These are phyloP conservation scores for Nasonia giraulti DNA, from an alignment of 1,140 invertebrate species.

Conservation along the genomic window DNA sequence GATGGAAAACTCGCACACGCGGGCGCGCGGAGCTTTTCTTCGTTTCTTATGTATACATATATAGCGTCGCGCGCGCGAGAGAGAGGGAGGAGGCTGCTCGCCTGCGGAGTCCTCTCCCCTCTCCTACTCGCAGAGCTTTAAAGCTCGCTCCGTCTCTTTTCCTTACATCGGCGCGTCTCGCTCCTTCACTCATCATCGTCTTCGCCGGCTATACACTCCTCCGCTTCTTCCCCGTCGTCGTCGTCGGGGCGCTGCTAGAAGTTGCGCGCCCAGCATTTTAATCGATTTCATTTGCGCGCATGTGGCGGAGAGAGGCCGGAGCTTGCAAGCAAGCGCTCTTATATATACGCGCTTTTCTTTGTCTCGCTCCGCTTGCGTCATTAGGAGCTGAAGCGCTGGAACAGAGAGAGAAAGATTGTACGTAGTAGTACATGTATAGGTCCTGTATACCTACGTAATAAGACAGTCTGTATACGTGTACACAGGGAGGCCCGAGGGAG, in stretches of 20 bases:
- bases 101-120: neutral
- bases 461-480: neutral
- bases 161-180: constrained; percentile 37
- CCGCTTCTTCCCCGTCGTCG: neutral
- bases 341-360: constrained; percentile 68
- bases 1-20: neutral
- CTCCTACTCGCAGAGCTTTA: neutral
- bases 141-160: neutral
- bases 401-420: constrained; percentile 26
- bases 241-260: constrained; percentile 64
- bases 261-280: constrained; percentile 74
- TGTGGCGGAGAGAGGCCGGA: constrained; percentile 57
- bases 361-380: constrained; percentile 74
- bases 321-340: constrained; percentile 14
- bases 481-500: constrained; percentile 3
- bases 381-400: constrained; percentile 67
- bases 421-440: neutral
- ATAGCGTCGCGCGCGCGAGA: neutral
- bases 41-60: neutral
- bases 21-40: neutral
- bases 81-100: neutral
- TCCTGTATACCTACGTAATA: too few species aligned
- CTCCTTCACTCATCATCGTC: constrained; percentile 36
- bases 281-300: constrained; percentile 75
- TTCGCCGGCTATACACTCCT: neutral